phyloP scores from a whole-genome alignment of 2,113 vertebrate species.

The Picathartes gymnocephalus region DNA sequence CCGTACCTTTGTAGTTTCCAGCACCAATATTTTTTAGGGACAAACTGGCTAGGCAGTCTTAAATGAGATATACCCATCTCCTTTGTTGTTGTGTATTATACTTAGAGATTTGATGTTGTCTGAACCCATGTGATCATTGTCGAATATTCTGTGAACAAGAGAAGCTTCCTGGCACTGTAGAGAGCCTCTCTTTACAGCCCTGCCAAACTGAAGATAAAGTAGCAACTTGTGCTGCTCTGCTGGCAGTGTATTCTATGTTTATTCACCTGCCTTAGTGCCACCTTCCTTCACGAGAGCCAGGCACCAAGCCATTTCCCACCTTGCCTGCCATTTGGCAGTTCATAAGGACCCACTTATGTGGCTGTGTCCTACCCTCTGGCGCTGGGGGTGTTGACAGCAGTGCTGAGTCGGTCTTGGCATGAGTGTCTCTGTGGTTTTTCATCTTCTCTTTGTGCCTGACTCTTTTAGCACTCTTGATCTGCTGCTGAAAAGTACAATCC shows the following conservation, averaged over 20 bases:
- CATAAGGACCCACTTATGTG: not conserved
- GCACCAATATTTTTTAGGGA: not conserved
- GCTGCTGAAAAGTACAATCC: not conserved
- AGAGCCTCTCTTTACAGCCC: not conserved
- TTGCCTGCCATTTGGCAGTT: not conserved
- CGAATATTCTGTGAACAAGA: not conserved
- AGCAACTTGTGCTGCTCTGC: not conserved
- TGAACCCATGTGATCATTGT: not conserved
- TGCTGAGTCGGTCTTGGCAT: not conserved
- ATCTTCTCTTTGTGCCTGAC: not conserved
- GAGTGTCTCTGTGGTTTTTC: not conserved
- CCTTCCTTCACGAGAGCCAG: not conserved
- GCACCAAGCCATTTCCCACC: not conserved
- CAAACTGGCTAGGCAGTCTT: not conserved
- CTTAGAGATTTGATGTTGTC: not conserved
- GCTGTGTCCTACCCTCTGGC: not conserved
- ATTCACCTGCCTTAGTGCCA: not conserved
- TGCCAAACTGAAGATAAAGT: not conserved
- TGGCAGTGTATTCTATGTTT: not conserved
- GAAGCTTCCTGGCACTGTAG: not conserved
- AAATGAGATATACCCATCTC: not conserved
- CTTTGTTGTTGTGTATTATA: not conserved
- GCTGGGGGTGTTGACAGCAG: not conserved
- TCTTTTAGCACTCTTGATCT: not conserved
- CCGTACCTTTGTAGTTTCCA: not conserved